These are phyloP conservation scores for Drosophila anceps DNA, from an alignment of 2,888 invertebrate species.

Conservation along the genomic window DNA sequence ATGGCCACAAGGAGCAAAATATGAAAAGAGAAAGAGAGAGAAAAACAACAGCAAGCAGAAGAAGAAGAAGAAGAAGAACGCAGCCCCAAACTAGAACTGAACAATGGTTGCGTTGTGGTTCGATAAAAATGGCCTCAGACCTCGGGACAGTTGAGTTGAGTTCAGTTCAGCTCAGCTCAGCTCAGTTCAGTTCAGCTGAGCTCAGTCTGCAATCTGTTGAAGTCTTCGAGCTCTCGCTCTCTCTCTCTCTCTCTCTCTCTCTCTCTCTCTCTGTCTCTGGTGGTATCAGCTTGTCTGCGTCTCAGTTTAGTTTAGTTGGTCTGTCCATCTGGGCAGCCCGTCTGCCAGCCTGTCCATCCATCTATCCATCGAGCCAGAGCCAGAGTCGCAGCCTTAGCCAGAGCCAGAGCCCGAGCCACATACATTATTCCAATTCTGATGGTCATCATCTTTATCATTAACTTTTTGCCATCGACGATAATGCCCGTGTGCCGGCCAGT, in stretches of 20 bases:
- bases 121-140: slow-evolving; percentile 68
- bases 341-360: slow-evolving; percentile 37
- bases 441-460: slow-evolving; percentile 77
- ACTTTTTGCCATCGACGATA: slow-evolving; percentile 77
- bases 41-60: not conserved
- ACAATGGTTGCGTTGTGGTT: slow-evolving; percentile 62
- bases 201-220: slow-evolving; percentile 19
- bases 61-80: slow-evolving; percentile 9
- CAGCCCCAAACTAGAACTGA: slow-evolving; percentile 61
- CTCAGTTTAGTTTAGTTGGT: slow-evolving; percentile 42
- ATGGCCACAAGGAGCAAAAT: slow-evolving; percentile 39
- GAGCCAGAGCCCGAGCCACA: slow-evolving; percentile 33
- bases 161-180: slow-evolving; percentile 8
- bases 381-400: slow-evolving; percentile 11
- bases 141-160: slow-evolving; percentile 19
- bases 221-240: slow-evolving; percentile 1
- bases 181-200: not conserved
- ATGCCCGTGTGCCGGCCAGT: slow-evolving; percentile 45
- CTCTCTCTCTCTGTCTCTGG: slow-evolving; percentile 1
- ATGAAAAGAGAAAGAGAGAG: slow-evolving; percentile 6
- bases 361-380: slow-evolving; percentile 65
- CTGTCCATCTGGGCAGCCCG: slow-evolving; percentile 20
- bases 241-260: not conserved
- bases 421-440: slow-evolving; percentile 76
- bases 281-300: slow-evolving; percentile 17